Percentiles rank a stretch among this genome's conserved stretches.
These are phyloP conservation scores for Amiota mariae DNA, from an alignment of 2,888 invertebrate species.

Conservation along the genomic window DNA sequence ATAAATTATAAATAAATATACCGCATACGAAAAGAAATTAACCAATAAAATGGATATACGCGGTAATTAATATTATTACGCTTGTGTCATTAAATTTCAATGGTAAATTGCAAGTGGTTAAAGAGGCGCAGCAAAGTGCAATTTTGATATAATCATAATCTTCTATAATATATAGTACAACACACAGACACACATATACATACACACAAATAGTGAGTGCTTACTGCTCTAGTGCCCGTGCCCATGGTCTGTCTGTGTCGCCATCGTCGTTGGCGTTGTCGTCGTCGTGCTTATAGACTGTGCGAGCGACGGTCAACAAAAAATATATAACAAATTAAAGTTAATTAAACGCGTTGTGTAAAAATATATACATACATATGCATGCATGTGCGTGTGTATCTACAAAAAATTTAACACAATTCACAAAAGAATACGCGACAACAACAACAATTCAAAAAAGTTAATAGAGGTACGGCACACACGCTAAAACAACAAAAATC, in stretches of 20 bases:
- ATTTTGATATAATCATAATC: conserved; percentile 15
- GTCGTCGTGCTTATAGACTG: conserved; percentile 38
- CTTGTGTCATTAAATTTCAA: conserved; percentile 13
- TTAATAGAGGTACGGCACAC: background rate
- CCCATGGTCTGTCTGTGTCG: background rate
- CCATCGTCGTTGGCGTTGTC: conserved; percentile 2
- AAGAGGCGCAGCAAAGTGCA: conserved; percentile 26
- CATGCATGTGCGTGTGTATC: too few species aligned
- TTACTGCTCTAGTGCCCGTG: background rate
- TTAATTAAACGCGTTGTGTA: conserved; percentile 58
- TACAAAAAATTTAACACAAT: conserved; percentile 50
- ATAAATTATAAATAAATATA: conserved; percentile 9
- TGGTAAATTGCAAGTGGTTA: conserved; percentile 16
- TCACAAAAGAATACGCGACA: conserved; percentile 52
- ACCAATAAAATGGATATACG: background rate
- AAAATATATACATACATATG: conserved; percentile 39
- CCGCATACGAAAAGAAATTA: conserved; percentile 30
- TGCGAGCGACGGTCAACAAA: conserved; percentile 48
- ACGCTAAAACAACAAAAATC: conserved; percentile 1
- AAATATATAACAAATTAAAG: conserved; percentile 53
- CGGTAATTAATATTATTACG: background rate
- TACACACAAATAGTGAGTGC: too few species aligned
- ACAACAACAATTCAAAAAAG: conserved; percentile 28
- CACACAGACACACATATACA: too few species aligned
- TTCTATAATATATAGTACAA: background rate